Evolutionary conservation across 2,888 invertebrate genomes (phyloP), one percentile per base, ranked within the genome.

Genomic region (Agrochola lychnidis): DNA sequence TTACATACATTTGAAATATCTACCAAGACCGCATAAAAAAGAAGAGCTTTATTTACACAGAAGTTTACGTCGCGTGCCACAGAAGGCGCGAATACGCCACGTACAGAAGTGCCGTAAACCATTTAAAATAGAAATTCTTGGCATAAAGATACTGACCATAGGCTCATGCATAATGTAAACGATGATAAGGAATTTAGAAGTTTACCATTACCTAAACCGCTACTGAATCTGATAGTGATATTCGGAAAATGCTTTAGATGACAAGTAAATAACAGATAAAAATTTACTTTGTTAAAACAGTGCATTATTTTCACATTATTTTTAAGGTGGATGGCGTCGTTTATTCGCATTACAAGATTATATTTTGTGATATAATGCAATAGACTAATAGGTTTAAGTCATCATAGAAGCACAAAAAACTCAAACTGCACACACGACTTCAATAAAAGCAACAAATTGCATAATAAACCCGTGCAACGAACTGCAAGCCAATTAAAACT

Each of bases 121-220:
- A 56, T 85, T 82, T 63, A 61, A 86, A 82, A 72, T 72, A 63
- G 25, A 70, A 73, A 82, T 86, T 68, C 72, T 86, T 64, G 0
- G 59, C 72, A 64, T 73, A 63, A 61, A 57, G 25, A 25, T 77
- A 57, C 76, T 66, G 69, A 42, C 64, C 71, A 56, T 42, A 42
- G 48, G n/a, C 48, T 87, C 82, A 85, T 86, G 70, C 78, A 86
- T 86, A 85, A 82, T 86, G 69, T 56, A 85, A 80, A 73, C 40
- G 61, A 22, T 48, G 76, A 85, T 83, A 84, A 81, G 71, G 78
- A 36, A 69, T 61, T 70, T 70, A 63, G 66, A 75, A 76, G 68
- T 78, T 70, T 82, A 80, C 80, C 76, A 75, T 72, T 82, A 76
- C 79, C 75, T 81, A 73, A 61, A 66, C 14, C 63, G 36, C 51